A percentile compares a stretch with the other conserved stretches of the same genome.
These are phyloP conservation scores for Gymnothorax reevesii DNA, from an alignment of 2,797 vertebrate genomes.

Conservation along the genomic window DNA sequence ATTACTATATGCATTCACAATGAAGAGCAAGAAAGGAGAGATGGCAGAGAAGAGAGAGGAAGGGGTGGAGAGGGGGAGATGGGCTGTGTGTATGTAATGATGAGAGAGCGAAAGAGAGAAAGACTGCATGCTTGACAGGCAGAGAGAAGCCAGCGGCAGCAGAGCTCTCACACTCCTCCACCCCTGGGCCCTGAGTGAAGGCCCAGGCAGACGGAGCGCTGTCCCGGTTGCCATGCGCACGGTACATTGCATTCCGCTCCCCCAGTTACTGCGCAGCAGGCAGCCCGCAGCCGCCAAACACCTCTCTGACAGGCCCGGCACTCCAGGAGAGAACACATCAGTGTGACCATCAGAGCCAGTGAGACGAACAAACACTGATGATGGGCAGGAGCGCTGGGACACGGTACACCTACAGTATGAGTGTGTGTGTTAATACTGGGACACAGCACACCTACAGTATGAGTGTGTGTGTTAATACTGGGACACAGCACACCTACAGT, in stretches of 20 bases:
- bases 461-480: no score
- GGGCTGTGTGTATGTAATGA: no score
- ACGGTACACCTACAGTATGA: conserved; percentile 25
- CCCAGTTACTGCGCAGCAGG: conserved; percentile 47
- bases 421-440: conserved; percentile 13
- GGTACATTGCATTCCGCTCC: conserved; percentile 53
- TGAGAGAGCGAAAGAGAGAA: no score
- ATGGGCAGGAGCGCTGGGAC: background rate
- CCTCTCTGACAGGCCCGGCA: conserved; percentile 44
- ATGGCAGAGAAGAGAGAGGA: background rate
- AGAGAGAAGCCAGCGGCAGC: conserved; percentile 19
- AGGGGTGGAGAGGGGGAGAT: background rate
- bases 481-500: no score
- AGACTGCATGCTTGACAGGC: background rate
- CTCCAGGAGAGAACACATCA: conserved; percentile 55
- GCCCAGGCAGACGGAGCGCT: background rate
- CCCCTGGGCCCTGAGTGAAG: background rate
- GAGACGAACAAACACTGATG: conserved; percentile 42
- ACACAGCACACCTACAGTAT: conserved; percentile 26
- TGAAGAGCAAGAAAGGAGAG: conserved; percentile 16
- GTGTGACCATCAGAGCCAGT: conserved; percentile 48
- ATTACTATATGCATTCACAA: background rate
- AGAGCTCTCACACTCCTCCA: background rate
- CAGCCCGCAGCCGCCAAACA: conserved; percentile 15
- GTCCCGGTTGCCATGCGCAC: conserved; percentile 21